Evolutionary conservation across 1,140 invertebrate species (phyloP).

Genomic region (Choristoneura fumiferana): DNA sequence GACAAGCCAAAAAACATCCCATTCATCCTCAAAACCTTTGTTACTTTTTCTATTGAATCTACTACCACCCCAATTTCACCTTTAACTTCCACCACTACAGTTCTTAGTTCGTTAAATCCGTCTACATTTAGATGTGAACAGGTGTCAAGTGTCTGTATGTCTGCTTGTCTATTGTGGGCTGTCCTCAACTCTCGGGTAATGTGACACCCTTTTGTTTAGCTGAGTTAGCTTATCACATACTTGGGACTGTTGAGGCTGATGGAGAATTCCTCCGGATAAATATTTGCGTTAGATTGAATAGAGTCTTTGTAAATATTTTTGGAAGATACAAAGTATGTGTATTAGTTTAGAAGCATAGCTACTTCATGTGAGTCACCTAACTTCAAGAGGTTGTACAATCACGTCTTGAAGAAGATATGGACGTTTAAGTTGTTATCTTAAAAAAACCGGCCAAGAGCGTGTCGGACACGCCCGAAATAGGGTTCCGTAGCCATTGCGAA

Average conservation of each 20-base stretch:
- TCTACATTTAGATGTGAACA: constrained; percentile 11
- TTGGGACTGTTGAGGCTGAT: constrained; percentile 2
- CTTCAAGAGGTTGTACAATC: too few relatives aligned
- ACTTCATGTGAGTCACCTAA: too few relatives aligned
- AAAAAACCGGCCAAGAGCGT: too few relatives aligned
- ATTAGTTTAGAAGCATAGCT: too few relatives aligned
- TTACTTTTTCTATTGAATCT: constrained; percentile 10
- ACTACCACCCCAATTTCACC: background rate
- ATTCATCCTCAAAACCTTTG: constrained; percentile 3
- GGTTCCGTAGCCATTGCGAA: too few relatives aligned
- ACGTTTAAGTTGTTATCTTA: too few relatives aligned
- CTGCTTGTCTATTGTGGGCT: constrained; percentile 13
- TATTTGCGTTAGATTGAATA: background rate
- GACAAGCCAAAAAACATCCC: constrained; percentile 17
- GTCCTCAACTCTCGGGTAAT: constrained; percentile 16
- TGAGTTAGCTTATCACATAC: constrained; percentile 11
- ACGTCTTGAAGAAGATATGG: too few relatives aligned
- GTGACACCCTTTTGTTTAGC: constrained; percentile 16
- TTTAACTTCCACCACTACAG: background rate
- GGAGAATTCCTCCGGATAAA: constrained; percentile 4
- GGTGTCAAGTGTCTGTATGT: constrained; percentile 15
- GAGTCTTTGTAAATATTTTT: too few relatives aligned
- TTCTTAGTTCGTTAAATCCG: background rate
- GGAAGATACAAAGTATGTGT: too few relatives aligned
- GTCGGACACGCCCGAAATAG: too few relatives aligned